A percentile compares a stretch with the other conserved stretches of the same genome.
Evolutionary conservation across 2,888 invertebrate species (phyloP).

Genomic region (Sarcophaga variegata): DNA sequence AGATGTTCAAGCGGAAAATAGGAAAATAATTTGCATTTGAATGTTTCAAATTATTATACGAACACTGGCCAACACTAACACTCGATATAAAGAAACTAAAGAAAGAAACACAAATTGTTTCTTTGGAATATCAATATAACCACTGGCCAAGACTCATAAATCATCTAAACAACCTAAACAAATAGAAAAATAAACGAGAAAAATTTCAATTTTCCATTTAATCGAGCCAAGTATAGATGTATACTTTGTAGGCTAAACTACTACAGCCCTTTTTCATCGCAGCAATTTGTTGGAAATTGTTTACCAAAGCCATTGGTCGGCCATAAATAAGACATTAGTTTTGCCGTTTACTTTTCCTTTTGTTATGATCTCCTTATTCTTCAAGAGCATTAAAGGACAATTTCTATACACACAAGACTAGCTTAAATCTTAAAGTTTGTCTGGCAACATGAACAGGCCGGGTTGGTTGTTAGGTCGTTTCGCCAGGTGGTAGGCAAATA

Average conservation of each 20-base stretch:
- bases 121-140: no score
- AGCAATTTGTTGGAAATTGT: conserved; percentile 29
- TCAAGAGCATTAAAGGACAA: conserved; percentile 29
- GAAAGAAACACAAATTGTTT: no score
- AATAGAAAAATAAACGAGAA: conserved; percentile 13
- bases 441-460: no score
- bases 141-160: conserved; percentile 32
- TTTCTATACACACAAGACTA: not conserved
- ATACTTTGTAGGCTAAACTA: not conserved
- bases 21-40: not conserved
- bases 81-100: no score
- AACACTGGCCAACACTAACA: no score
- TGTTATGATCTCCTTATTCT: conserved; percentile 1
- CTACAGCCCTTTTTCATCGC: not conserved
- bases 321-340: not conserved
- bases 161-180: conserved; percentile 31
- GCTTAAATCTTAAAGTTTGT: no score
- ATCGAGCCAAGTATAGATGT: not conserved
- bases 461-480: no score
- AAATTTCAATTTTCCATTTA: conserved; percentile 43
- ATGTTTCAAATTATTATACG: not conserved
- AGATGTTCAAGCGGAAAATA: not conserved
- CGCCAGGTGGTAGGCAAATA: conserved; percentile 8
- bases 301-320: no score
- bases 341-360: not conserved